Percentiles rank a stretch among this genome's conserved stretches.
Conservation (phyloP, 2,888 invertebrate species). For the Xiphydria camelus region DNA sequence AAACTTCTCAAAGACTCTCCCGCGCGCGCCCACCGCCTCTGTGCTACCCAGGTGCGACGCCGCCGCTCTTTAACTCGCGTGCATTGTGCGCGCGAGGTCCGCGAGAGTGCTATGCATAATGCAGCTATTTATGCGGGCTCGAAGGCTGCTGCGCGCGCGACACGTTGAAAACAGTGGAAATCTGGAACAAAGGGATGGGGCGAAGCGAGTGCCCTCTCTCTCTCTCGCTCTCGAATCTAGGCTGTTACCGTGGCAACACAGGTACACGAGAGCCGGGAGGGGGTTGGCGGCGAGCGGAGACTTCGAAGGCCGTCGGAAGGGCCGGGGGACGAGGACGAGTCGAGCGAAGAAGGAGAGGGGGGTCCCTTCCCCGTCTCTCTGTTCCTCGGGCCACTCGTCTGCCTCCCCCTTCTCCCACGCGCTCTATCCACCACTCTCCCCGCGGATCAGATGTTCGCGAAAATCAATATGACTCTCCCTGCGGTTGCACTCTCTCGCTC, state of each 20-base stretch:
- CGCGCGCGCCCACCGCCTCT: no score
- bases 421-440: conserved; percentile 5
- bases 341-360: conserved; percentile 4
- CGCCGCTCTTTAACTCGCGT: no score
- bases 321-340: conserved; percentile 1
- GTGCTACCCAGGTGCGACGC: no score
- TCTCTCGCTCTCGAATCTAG: conserved; percentile 36
- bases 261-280: conserved; percentile 31
- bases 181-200: conserved; percentile 29
- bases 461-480: conserved; percentile 27
- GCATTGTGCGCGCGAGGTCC: no score
- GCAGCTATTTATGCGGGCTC: no score
- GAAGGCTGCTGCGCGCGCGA: no score
- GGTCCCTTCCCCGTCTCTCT: conserved; percentile 1
- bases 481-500: not conserved
- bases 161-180: conserved; percentile 24
- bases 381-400: not conserved
- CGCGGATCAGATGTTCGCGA: conserved; percentile 29
- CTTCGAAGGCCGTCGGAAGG: conserved; percentile 7
- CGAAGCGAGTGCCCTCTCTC: not conserved
- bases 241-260: conserved; percentile 44
- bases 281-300: conserved; percentile 15
- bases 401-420: not conserved
- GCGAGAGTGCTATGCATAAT: no score
- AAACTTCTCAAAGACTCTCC: no score